phyloP scores from a whole-genome alignment of 2,888 invertebrate genomes.

The Limenitis camilla region DNA sequence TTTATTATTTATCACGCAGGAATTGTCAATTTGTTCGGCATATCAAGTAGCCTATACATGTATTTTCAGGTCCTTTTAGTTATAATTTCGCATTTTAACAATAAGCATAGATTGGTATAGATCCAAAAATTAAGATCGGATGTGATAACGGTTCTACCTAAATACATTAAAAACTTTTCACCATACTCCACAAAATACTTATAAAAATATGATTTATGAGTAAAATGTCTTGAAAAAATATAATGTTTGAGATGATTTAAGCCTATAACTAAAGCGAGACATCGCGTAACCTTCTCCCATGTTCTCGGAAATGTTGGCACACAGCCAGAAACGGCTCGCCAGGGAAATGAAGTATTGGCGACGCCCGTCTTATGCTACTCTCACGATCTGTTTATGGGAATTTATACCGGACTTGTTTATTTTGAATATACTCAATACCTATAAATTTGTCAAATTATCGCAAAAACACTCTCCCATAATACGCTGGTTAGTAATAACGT shows the following conservation, averaged over 20 bases:
- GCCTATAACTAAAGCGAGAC: conserved; percentile 70
- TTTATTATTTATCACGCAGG: too few relatives aligned
- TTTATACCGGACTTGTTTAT: conserved; percentile 52
- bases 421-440: conserved; percentile 40
- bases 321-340: conserved; percentile 54
- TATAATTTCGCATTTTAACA: too few relatives aligned
- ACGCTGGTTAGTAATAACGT: conserved; percentile 26
- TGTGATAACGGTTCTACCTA: too few relatives aligned
- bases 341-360: conserved; percentile 65
- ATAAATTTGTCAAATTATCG: conserved; percentile 36
- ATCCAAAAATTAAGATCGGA: too few relatives aligned
- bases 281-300: conserved; percentile 68
- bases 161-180: too few relatives aligned
- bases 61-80: too few relatives aligned
- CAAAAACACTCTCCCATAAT: conserved; percentile 29
- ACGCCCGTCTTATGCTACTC: conserved; percentile 55
- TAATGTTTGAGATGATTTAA: conserved; percentile 65
- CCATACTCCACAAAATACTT: too few relatives aligned
- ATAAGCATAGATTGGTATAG: too few relatives aligned
- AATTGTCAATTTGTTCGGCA: too few relatives aligned
- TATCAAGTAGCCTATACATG: too few relatives aligned
- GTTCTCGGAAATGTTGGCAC: conserved; percentile 69
- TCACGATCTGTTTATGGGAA: conserved; percentile 64
- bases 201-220: too few relatives aligned
- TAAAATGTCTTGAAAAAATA: conserved; percentile 38